Evolutionary conservation across 2,797 vertebrate genomes (phyloP), one percentile per base, ranked within the genome.

Genomic region (Sebastes itinus): DNA sequence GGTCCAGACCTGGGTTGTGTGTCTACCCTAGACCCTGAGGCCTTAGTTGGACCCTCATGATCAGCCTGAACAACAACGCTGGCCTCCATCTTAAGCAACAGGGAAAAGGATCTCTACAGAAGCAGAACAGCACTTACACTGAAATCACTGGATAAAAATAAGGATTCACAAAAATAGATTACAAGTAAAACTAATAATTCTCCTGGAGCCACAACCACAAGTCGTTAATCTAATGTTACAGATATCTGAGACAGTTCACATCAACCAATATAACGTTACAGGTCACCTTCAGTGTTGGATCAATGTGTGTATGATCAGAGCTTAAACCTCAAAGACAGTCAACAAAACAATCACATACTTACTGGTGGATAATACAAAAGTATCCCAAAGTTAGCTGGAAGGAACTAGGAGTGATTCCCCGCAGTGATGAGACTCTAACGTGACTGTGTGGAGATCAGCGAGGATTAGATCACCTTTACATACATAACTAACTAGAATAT

Each of bases 341-440:
- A 82, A 77, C 3, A 55, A 78, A 84, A 67, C 38, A 83, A 35
- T 77, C 22, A 30, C 32, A 89, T 90, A 89, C 84, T 92, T 88
- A 93, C 88, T 81, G 78, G 80, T 76, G 38, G 55, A 55, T n/a
- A 66, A 77, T 32, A 70, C 52, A 59, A 66, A 75, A 81, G 81
- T 35, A 25, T 75, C 56, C 69, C 60, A 67, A 82, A 72, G 65
- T 65, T 83, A 87, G 52, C 73, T 71, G 70, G 14, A 46, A 14
- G 46, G 22, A 87, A 68, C 72, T 84, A 77, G 52, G 46, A 58
- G 16, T 33, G 56, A 52, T 64, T 77, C 56, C 66, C 35, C 25
- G 32, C 33, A 54, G 70, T 18, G 49, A 35, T 10, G 25, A 71
- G 6, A 65, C 5, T 61, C 11, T 23, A 46, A 16, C 12, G 35